Evolutionary conservation across 1,140 invertebrate species (phyloP), one percentile per base, ranked within the genome.

Genomic region (Drosophila novamexicana): DNA sequence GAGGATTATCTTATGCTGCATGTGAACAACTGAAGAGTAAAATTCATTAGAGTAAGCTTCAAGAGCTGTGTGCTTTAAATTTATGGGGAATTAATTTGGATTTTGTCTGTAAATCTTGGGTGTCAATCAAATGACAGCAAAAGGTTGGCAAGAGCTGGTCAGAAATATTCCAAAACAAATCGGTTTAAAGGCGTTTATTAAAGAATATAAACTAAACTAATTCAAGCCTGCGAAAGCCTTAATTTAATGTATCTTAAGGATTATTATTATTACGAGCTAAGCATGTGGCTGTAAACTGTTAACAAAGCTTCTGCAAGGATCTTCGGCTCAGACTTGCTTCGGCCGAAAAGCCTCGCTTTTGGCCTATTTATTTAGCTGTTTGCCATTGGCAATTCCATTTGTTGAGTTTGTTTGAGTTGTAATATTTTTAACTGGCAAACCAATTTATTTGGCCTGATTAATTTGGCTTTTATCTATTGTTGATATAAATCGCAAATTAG

Each of bases 381-480:
- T 12, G 1, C 12, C 8, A 12, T 36, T 36, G 36, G 22, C 40
- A 40, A 16, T 37, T 36, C 34, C 4, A 6, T 16, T 54, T 54
- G 22, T 29, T 29, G 5, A 1, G 34, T 32, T 52, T 16, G 8
- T 52, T 52, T 34, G 14, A 8, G 7, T 16, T 40, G n/a, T 32
- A 29, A 57, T 57, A 29, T 7, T 50, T 32, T 12, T 10, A 10
- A 50, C 10, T 5, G 22, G 22, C 22, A 29, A 6, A 6, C 10
- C 18, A 49, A 49, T 57, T 36, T 2, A 2, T 70, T 54, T 42
- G 29, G 16, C 32, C 32, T 9, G 10, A 7, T 40, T 14, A 3
- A 53, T 40, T 50, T 37, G 32, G 32, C 62, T 72, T 45, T 66
- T 52, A 73, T 61, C 32, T 54, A 58, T 71, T 75, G 54, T 45